A percentile compares a stretch with the other conserved stretches of the same genome.
These are phyloP conservation scores for Stegastes partitus DNA, from an alignment of 2,113 vertebrate genomes.

Conservation along the genomic window DNA sequence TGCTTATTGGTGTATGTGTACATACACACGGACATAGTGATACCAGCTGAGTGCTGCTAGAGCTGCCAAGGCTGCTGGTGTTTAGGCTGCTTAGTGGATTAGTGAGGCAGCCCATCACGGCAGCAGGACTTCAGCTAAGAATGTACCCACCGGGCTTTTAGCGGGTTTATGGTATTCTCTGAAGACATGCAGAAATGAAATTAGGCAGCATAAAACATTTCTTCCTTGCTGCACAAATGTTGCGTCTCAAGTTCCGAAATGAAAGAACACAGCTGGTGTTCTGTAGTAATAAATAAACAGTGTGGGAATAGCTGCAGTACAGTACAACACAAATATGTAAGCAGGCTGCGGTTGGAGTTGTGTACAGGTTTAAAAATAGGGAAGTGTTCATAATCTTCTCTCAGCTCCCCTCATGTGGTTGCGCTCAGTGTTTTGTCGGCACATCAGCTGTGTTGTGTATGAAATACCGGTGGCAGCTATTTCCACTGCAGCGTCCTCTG, in stretches of 20 bases:
- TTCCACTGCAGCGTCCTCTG: conserved; percentile 46
- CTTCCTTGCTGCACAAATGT: neutral
- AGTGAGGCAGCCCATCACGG: conserved; percentile 28
- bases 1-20: conserved; percentile 11
- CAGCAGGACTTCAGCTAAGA: conserved; percentile 16
- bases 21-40: conserved; percentile 4
- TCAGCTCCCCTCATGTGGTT: neutral
- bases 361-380: neutral
- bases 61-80: conserved; percentile 50
- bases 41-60: conserved; percentile 34
- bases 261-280: neutral
- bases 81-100: conserved; percentile 68
- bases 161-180: neutral
- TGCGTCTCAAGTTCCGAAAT: neutral
- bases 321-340: neutral
- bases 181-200: neutral
- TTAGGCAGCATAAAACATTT: neutral
- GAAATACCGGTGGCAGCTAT: conserved; percentile 59
- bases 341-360: neutral
- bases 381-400: neutral
- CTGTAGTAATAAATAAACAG: neutral
- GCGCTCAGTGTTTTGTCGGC: conserved; percentile 9
- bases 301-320: neutral
- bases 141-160: conserved; percentile 2
- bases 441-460: conserved; percentile 49